Evolutionary conservation across 2,797 vertebrate genomes (phyloP).

Genomic region (Poeciliopsis turneri): DNA sequence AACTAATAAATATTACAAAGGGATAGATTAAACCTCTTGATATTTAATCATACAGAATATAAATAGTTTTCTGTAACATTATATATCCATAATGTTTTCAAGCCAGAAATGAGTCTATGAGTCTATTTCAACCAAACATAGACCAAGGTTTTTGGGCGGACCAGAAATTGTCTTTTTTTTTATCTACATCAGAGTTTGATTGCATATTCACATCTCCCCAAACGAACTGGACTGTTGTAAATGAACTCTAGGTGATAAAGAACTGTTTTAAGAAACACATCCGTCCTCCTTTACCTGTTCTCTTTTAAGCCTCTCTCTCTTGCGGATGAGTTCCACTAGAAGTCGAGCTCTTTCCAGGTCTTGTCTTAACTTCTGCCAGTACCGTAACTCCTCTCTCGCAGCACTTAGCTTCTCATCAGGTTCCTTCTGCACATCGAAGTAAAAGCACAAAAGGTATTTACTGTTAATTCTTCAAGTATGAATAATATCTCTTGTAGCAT

Average conservation of each 20-base stretch:
- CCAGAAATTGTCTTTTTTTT: too few species aligned
- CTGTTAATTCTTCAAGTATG: neutral
- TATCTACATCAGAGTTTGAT: too few species aligned
- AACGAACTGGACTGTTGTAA: too few species aligned
- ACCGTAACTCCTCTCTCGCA: conserved; percentile 94
- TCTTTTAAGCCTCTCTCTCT: conserved; percentile 82
- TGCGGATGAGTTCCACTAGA: conserved; percentile 92
- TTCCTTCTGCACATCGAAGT: conserved; percentile 82
- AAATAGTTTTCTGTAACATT: too few species aligned
- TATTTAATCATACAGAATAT: neutral
- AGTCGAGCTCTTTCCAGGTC: conserved; percentile 95
- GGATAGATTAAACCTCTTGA: neutral
- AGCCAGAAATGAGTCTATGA: neutral
- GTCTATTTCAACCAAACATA: too few species aligned
- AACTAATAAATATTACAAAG: conserved; percentile 2
- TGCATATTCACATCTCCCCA: too few species aligned
- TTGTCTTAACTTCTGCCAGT: conserved; percentile 97
- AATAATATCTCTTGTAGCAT: neutral
- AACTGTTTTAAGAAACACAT: neutral
- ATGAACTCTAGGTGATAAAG: neutral
- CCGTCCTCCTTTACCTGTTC: conserved; percentile 83
- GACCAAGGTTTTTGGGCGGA: too few species aligned
- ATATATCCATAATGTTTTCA: neutral
- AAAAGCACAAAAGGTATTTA: conserved; percentile 5
- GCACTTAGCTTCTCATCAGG: conserved; percentile 92